Evolutionary conservation across 2,888 invertebrate species (phyloP).

Genomic region (Dryomyza anilis): DNA sequence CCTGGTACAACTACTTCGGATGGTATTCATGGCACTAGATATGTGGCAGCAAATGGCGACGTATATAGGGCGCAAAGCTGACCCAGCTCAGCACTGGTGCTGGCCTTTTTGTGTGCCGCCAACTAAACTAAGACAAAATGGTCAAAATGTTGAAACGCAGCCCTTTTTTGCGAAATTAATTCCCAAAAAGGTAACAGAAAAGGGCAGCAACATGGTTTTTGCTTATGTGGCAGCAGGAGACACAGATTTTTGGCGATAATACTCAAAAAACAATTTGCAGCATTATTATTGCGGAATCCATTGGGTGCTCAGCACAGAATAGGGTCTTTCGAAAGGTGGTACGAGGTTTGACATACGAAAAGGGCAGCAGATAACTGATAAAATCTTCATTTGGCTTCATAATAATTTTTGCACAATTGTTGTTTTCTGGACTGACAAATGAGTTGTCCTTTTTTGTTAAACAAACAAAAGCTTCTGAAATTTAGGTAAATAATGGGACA

Average conservation of each 20-base stretch:
- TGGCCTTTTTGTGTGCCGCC: not conserved
- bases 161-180: slow-evolving; percentile 10
- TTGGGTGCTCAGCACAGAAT: no score
- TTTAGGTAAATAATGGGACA: not conserved
- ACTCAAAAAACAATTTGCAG: slow-evolving; percentile 14
- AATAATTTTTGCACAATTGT: not conserved
- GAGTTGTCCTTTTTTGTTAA: not conserved
- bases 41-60: slow-evolving; percentile 7
- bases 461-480: not conserved
- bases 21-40: slow-evolving; percentile 15
- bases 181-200: slow-evolving; percentile 14
- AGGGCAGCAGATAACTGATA: not conserved
- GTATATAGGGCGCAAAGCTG: slow-evolving; percentile 9
- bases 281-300: slow-evolving; percentile 4
- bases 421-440: not conserved
- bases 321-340: no score
- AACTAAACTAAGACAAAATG: slow-evolving; percentile 6
- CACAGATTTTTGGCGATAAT: slow-evolving; percentile 10
- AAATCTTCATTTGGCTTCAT: not conserved
- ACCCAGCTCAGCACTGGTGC: not conserved
- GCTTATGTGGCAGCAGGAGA: not conserved
- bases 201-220: not conserved
- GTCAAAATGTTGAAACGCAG: not conserved
- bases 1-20: slow-evolving; percentile 5
- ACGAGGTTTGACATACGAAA: no score